Evolutionary conservation across 2,113 vertebrate genomes (phyloP).

Genomic region (Microtus richardsoni): DNA sequence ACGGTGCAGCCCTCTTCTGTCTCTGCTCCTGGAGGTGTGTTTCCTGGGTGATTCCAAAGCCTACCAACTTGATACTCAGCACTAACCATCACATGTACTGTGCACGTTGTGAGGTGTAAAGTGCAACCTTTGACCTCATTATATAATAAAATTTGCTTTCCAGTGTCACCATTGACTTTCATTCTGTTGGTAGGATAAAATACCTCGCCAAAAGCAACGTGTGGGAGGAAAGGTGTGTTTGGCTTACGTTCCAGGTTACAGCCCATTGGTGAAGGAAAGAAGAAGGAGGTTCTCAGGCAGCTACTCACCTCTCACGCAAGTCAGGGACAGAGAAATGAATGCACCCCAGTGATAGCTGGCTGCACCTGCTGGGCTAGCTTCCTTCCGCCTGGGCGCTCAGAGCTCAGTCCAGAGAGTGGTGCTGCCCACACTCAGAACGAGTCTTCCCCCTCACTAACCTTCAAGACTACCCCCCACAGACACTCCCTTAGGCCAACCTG

Average conservation of each 20-base stretch:
- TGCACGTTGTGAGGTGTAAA: background rate
- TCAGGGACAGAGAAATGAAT: background rate
- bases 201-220: background rate
- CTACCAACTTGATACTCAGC: background rate
- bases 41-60: background rate
- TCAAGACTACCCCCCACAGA: background rate
- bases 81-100: background rate
- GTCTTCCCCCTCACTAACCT: background rate
- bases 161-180: background rate
- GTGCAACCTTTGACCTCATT: background rate
- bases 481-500: no score
- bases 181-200: background rate
- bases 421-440: background rate
- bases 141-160: constrained; percentile 20
- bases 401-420: background rate
- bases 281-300: background rate
- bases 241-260: background rate
- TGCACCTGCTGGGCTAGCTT: background rate
- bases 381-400: background rate
- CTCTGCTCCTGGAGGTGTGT: background rate
- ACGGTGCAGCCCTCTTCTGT: background rate
- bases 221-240: background rate
- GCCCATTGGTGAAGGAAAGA: background rate
- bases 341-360: background rate
- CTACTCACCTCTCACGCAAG: background rate